Conservation (phyloP, 2,888 invertebrate species). For the Carcina quercana region DNA sequence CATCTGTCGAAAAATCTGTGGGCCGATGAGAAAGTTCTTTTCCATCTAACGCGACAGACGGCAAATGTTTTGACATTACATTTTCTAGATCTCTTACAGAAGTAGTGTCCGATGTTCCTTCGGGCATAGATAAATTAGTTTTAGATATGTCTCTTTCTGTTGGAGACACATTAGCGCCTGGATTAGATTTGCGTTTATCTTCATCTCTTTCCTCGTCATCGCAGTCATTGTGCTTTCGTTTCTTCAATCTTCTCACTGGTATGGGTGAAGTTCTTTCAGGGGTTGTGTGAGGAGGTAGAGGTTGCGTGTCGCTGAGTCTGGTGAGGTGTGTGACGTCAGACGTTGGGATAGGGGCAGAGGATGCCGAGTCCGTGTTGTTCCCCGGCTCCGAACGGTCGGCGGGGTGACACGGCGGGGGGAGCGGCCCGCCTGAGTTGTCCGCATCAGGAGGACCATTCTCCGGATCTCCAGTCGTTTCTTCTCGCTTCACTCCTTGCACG, state of each 20-base stretch:
- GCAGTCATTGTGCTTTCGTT: conserved; percentile 60
- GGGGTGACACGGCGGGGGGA: conserved; percentile 49
- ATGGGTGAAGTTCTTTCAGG: conserved; percentile 70
- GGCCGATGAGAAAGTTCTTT: conserved; percentile 78
- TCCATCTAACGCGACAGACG: conserved; percentile 68
- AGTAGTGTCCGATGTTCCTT: conserved; percentile 61
- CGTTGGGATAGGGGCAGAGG: conserved; percentile 56
- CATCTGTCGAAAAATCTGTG: conserved; percentile 92
- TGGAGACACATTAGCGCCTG: conserved; percentile 53
- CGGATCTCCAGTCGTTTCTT: conserved; percentile 87
- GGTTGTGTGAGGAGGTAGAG: conserved; percentile 55
- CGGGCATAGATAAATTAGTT: conserved; percentile 52
- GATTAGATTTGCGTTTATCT: conserved; percentile 60
- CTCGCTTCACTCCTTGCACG: conserved; percentile 86
- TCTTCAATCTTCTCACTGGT: conserved; percentile 77
- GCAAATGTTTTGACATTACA: conserved; percentile 96
- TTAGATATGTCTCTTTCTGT: conserved; percentile 60
- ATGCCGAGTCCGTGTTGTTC: conserved; percentile 50
- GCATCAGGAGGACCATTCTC: conserved; percentile 92
- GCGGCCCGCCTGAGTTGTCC: conserved; percentile 74
- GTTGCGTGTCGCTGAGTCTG: conserved; percentile 56
- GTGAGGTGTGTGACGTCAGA: conserved; percentile 63
- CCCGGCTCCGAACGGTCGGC: conserved; percentile 56
- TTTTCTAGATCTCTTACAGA: conserved; percentile 95
- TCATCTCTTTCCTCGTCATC: conserved; percentile 63